These are phyloP conservation scores for Protomyctophum bolini DNA, from an alignment of 2,113 vertebrate species.

Conservation along the genomic window DNA sequence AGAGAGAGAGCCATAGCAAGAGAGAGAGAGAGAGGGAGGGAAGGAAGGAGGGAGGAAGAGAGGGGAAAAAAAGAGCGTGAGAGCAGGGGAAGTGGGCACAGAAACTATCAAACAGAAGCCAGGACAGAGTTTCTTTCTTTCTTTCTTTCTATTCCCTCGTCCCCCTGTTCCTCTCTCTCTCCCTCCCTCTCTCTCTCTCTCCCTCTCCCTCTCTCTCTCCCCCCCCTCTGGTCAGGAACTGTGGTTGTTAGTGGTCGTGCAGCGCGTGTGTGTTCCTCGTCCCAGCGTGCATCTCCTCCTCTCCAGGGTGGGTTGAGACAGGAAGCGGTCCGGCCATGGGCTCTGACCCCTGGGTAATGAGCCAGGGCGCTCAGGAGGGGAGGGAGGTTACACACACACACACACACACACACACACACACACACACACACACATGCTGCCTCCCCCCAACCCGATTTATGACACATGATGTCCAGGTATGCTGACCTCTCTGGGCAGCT, in stretches of 20 bases:
- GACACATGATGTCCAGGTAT: not conserved
- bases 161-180: conserved; percentile 10
- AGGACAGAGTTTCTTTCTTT: not conserved
- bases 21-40: conserved; percentile 50
- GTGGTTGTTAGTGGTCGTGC: conserved; percentile 68
- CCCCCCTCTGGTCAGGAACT: conserved; percentile 56
- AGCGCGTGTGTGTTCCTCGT: conserved; percentile 65
- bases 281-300: conserved; percentile 64
- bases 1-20: conserved; percentile 58
- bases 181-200: not conserved
- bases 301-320: conserved; percentile 69
- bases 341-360: conserved; percentile 77
- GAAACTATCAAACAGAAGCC: conserved; percentile 65
- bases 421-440: not conserved
- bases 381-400: conserved; percentile 23
- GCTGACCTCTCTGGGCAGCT: conserved; percentile 2
- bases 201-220: not conserved
- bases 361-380: conserved; percentile 52
- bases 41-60: not conserved
- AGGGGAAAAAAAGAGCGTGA: not conserved
- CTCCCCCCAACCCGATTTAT: not conserved
- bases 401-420: not conserved
- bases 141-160: not conserved
- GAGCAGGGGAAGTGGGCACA: conserved; percentile 68
- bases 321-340: conserved; percentile 72